Evolutionary conservation across 2,113 vertebrate genomes (phyloP).

Genomic region (Mormyrus lacerda): DNA sequence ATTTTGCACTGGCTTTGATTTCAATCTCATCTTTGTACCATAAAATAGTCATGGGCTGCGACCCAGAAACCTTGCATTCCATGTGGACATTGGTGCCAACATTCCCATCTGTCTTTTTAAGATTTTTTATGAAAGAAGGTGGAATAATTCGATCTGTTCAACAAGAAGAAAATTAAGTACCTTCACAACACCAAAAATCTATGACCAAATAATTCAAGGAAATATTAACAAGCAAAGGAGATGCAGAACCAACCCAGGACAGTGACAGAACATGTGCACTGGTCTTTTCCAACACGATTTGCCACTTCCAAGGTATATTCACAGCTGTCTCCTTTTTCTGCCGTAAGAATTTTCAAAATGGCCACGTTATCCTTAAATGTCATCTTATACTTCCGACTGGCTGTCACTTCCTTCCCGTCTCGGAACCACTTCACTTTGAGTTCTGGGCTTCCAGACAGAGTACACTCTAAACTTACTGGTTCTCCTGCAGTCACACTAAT

Average conservation of each 20-base stretch:
- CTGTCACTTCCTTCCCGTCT: constrained; percentile 78
- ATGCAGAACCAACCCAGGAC: constrained; percentile 78
- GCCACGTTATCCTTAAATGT: constrained; percentile 85
- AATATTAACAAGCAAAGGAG: background rate
- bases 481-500: constrained; percentile 91
- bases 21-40: constrained; percentile 92
- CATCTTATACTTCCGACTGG: constrained; percentile 89
- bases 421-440: constrained; percentile 95
- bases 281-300: constrained; percentile 87
- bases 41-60: constrained; percentile 80
- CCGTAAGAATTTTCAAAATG: constrained; percentile 81
- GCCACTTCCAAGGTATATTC: constrained; percentile 88
- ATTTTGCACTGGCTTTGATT: constrained; percentile 65
- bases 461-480: constrained; percentile 83
- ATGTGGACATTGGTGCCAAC: constrained; percentile 63
- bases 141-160: constrained; percentile 87
- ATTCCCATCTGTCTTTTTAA: constrained; percentile 80
- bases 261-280: constrained; percentile 79
- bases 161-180: constrained; percentile 49
- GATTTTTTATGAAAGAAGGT: constrained; percentile 84
- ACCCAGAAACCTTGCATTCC: constrained; percentile 91
- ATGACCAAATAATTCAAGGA: background rate
- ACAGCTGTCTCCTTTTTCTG: constrained; percentile 80
- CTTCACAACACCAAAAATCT: background rate
- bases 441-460: constrained; percentile 84